Evolutionary conservation across 2,113 vertebrate species (phyloP).

Genomic region (Empidonax traillii): DNA sequence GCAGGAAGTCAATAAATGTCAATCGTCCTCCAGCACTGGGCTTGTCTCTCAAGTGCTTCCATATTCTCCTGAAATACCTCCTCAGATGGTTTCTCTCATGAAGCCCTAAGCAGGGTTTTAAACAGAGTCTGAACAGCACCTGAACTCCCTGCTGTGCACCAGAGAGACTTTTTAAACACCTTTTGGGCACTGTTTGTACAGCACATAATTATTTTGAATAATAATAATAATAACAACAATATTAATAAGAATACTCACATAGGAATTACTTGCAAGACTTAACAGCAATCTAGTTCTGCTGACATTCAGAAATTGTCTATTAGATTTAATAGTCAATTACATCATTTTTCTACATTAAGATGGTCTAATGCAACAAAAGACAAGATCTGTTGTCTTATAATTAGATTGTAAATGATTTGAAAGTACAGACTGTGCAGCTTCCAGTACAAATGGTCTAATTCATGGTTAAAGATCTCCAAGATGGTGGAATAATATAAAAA

Average conservation of each 20-base stretch:
- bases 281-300: not conserved
- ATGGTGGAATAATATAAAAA: not conserved
- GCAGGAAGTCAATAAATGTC: constrained; percentile 71
- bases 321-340: not conserved
- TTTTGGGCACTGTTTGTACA: not conserved
- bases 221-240: not conserved
- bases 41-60: constrained; percentile 40
- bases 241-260: not conserved
- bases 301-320: not conserved
- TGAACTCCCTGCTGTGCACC: not conserved
- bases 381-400: constrained; percentile 19
- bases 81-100: not conserved
- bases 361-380: constrained; percentile 7
- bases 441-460: constrained; percentile 28
- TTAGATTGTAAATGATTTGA: constrained; percentile 20
- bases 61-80: not conserved
- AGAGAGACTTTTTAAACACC: not conserved
- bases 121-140: not conserved
- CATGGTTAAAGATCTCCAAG: not conserved
- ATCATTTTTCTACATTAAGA: not conserved
- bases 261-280: not conserved
- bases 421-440: not conserved
- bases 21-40: constrained; percentile 5
- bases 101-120: not conserved
- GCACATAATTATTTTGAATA: not conserved